A percentile compares a stretch with the other conserved stretches of the same genome.
These are phyloP conservation scores for Mechanitis messenoides DNA, from an alignment of 2,888 invertebrate species.

Conservation along the genomic window DNA sequence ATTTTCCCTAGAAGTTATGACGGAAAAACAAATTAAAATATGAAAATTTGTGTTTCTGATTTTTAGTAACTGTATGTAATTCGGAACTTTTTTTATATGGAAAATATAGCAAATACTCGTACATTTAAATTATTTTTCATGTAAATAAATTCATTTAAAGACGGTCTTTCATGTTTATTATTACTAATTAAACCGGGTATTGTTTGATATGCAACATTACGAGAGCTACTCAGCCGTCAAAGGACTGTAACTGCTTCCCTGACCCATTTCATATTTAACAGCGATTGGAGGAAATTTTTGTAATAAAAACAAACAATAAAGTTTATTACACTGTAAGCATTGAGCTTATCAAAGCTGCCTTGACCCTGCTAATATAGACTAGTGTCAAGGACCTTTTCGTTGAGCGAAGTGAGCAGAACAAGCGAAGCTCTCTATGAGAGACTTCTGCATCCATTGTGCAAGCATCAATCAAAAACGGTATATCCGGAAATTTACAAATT, in stretches of 20 bases:
- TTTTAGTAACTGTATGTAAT: slow-evolving; percentile 8
- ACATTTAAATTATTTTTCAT: slow-evolving; percentile 2
- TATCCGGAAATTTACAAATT: no score
- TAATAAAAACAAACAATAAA: slow-evolving; percentile 19
- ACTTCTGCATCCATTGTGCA: no score
- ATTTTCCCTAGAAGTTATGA: no score
- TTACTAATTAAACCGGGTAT: slow-evolving; percentile 6
- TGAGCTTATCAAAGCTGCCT: slow-evolving; percentile 58
- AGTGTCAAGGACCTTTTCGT: slow-evolving; percentile 50
- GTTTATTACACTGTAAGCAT: slow-evolving; percentile 27
- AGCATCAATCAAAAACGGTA: no score
- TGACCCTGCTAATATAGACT: slow-evolving; percentile 50
- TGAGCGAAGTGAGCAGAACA: no score
- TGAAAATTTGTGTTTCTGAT: no score
- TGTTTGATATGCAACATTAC: slow-evolving; percentile 10
- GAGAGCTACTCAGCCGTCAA: no score
- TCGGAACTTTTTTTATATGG: slow-evolving; percentile 24
- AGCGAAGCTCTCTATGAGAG: no score
- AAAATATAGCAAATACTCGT: neutral
- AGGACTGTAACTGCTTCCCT: neutral
- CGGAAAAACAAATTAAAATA: no score
- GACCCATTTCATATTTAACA: slow-evolving; percentile 19
- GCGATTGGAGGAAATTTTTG: slow-evolving; percentile 29
- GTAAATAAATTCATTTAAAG: no score
- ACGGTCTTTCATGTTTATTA: no score